Conservation (phyloP, 2,797 vertebrate genomes). For the Anguilla pacifica region DNA sequence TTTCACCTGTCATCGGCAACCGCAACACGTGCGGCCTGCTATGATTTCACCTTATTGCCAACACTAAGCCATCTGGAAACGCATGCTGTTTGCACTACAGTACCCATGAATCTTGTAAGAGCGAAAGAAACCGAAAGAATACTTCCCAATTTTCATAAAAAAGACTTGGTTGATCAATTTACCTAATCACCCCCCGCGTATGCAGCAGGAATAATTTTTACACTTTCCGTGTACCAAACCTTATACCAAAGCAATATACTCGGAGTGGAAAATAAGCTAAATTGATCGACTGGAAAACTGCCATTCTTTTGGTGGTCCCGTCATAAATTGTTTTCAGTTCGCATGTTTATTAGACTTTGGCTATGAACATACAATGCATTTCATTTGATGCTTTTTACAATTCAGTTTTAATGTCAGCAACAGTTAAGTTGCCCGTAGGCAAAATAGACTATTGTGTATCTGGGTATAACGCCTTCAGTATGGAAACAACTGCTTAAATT, state of each 20-base stretch:
- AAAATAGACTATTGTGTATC: not conserved
- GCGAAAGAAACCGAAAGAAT: too few relatives aligned
- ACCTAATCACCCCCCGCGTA: too few relatives aligned
- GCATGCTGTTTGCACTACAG: too few relatives aligned
- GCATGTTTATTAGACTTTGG: too few relatives aligned
- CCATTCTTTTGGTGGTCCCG: not conserved
- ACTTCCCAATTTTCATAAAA: too few relatives aligned
- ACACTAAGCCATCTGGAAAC: too few relatives aligned
- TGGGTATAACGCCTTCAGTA: not conserved
- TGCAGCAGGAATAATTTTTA: not conserved
- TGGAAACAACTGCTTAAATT: not conserved
- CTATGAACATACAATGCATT: not conserved
- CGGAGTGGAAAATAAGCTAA: not conserved
- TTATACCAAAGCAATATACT: not conserved
- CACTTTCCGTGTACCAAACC: not conserved
- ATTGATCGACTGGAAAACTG: not conserved
- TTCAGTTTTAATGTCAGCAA: not conserved
- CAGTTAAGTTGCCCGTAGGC: not conserved
- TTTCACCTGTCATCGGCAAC: too few relatives aligned
- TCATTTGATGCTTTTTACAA: not conserved
- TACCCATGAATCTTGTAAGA: too few relatives aligned
- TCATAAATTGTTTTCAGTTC: too few relatives aligned
- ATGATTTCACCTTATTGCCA: too few relatives aligned
- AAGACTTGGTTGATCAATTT: too few relatives aligned
- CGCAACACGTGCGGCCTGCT: too few relatives aligned